Evolutionary conservation across 2,888 invertebrate genomes (phyloP).

Genomic region (Cheilosia grossa): DNA sequence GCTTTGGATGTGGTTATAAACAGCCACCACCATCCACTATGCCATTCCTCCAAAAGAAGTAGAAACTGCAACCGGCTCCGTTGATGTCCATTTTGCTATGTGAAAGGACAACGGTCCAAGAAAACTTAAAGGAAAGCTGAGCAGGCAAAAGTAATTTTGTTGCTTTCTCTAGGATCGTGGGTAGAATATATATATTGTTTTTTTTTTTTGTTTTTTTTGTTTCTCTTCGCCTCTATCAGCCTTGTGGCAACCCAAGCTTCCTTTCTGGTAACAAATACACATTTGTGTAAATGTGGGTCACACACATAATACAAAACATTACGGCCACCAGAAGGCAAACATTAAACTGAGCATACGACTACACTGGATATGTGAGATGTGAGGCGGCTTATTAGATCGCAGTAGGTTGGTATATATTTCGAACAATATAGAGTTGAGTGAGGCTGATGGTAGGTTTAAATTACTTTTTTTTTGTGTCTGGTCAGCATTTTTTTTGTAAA

Average conservation of each 20-base stretch:
- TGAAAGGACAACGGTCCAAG: conserved; percentile 47
- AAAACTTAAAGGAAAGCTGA: conserved; percentile 75
- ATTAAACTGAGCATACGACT: conserved; percentile 35
- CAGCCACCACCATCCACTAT: conserved; percentile 24
- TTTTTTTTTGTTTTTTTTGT: conserved; percentile 33
- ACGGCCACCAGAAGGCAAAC: conserved; percentile 59
- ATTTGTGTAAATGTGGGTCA: conserved; percentile 28
- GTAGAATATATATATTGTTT: conserved; percentile 50
- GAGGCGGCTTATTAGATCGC: conserved; percentile 42
- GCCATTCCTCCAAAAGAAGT: conserved; percentile 9
- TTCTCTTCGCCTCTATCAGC: background rate
- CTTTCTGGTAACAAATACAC: background rate
- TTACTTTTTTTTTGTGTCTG: background rate
- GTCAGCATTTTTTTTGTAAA: conserved; percentile 22
- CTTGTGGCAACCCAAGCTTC: background rate
- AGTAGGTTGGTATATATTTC: conserved; percentile 7
- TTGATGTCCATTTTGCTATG: conserved; percentile 45
- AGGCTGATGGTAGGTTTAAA: conserved; percentile 12
- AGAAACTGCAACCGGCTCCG: conserved; percentile 53
- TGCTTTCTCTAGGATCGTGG: conserved; percentile 76
- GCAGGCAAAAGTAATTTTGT: conserved; percentile 79
- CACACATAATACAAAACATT: conserved; percentile 49
- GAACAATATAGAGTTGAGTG: conserved; percentile 22
- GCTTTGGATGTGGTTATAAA: conserved; percentile 66
- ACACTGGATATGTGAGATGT: conserved; percentile 51